phyloP scores from a whole-genome alignment of 2,888 invertebrate genomes.

The Drosophila kokeensis region DNA sequence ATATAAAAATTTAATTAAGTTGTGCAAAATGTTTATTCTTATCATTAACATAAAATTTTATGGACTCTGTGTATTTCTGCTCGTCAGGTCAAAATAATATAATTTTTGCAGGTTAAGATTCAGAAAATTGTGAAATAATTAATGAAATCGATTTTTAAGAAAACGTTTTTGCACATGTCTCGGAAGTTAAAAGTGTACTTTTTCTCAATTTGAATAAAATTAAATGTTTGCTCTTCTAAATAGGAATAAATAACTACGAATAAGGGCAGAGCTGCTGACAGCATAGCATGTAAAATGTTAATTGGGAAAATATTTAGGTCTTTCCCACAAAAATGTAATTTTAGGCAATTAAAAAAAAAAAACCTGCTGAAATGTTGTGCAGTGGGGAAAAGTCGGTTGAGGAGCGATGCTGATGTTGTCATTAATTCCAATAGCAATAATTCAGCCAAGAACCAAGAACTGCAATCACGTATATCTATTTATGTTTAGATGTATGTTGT shows the following conservation, averaged over 20 bases:
- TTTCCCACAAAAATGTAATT: slow-evolving; percentile 28
- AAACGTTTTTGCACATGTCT: not conserved
- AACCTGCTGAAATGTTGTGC: slow-evolving; percentile 18
- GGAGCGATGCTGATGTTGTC: slow-evolving; percentile 22
- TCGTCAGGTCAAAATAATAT: not conserved
- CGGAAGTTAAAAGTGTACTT: not conserved
- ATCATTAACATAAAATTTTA: not conserved
- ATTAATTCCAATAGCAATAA: slow-evolving; percentile 57
- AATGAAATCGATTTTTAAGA: not conserved
- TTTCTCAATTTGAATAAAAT: not conserved
- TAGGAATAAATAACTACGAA: not conserved
- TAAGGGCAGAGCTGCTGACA: not conserved
- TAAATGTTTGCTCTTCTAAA: not conserved
- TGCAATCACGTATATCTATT: slow-evolving; percentile 51
- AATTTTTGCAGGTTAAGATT: not conserved
- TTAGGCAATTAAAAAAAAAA: slow-evolving; percentile 27
- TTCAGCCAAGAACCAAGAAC: slow-evolving; percentile 41
- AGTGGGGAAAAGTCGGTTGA: slow-evolving; percentile 18
- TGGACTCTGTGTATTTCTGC: not conserved
- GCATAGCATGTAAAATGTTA: not conserved
- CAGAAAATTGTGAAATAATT: not conserved
- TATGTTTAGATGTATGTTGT: slow-evolving; percentile 12
- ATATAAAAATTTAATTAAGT: not conserved
- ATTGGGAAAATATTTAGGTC: slow-evolving; percentile 39
- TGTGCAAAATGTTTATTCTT: not conserved